A percentile compares a stretch with the other conserved stretches of the same genome.
Conservation (phyloP, 2,113 vertebrate genomes). For the Butorides virescens region DNA sequence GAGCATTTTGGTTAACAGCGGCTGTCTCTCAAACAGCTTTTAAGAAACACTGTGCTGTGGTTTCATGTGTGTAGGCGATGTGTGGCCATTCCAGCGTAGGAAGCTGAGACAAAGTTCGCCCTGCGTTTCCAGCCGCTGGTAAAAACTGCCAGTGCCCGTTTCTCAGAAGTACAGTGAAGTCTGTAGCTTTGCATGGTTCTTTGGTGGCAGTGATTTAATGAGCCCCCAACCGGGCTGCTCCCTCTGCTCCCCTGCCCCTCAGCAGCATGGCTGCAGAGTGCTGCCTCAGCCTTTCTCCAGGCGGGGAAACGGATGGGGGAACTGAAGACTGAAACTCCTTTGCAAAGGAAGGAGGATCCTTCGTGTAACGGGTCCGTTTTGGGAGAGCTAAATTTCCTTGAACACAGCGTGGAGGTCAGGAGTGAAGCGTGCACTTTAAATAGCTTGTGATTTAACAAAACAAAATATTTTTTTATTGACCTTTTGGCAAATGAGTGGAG, state of each 20-base stretch:
- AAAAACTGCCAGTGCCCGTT: background rate
- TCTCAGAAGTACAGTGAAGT: background rate
- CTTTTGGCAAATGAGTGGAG: background rate
- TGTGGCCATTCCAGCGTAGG: background rate
- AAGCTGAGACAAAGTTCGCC: background rate
- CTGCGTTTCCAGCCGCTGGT: background rate
- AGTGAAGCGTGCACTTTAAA: background rate
- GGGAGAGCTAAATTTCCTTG: background rate
- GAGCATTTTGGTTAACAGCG: background rate
- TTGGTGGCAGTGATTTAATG: background rate
- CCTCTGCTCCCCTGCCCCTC: background rate
- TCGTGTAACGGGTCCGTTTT: rapidly evolving
- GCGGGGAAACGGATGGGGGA: background rate
- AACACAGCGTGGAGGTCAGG: background rate
- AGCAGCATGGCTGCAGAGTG: background rate
- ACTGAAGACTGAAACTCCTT: background rate
- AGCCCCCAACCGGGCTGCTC: background rate
- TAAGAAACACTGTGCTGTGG: background rate
- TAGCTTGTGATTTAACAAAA: background rate
- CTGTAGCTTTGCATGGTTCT: background rate
- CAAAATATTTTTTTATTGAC: background rate
- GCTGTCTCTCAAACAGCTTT: background rate
- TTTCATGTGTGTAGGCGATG: background rate
- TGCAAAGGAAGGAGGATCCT: background rate
- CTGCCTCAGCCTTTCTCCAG: background rate